Evolutionary conservation across 2,113 vertebrate species (phyloP), one percentile per base, ranked within the genome.

Genomic region (Caloenas nicobarica): DNA sequence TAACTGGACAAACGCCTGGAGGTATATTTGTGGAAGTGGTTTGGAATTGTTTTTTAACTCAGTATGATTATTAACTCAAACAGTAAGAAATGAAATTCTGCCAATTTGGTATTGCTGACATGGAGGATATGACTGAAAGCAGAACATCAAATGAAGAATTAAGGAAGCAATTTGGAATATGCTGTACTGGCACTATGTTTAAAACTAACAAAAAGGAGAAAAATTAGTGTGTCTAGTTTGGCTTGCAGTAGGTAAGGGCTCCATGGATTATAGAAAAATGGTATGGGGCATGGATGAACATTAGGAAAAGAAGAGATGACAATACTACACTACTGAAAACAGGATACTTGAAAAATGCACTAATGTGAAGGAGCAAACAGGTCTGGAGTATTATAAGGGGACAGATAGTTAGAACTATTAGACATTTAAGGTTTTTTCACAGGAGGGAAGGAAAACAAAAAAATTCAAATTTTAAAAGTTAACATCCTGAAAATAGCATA

Each of bases 21-120:
- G 73, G 16, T 56, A 10, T 44, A 29, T 79, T 87, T 76, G 8
- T 58, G 36, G 36, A 92, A 93, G 58, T 54, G 56, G 38, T 58
- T 89, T 34, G 44, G 64, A 77, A 80, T 38, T 86, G 42, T 28
- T 91, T 89, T 93, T 81, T 77, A 85, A 73, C 50, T 89, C 44
- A 26, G 21, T 84, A 16, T 78, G 53, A 76, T 64, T 83, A 69
- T 91, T 80, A 91, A 51, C 25, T 83, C 50, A 91, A 90, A 80
- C 71, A 91, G 53, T 68, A 80, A 73, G 51, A 57, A 94, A 93
- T 48, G 5, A 79, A 93, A 78, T 68, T 64, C 40, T 93, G 25
- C 42, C 23, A 19, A 26, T 28, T 70, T 95, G 46, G 29, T 89
- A 88, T 78, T 94, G 46, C 57, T 88, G 48, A 68, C 42, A 66